Base-by-base conservation (phyloP, 2,797 vertebrate genomes). In the Morus bassanus region DNA sequence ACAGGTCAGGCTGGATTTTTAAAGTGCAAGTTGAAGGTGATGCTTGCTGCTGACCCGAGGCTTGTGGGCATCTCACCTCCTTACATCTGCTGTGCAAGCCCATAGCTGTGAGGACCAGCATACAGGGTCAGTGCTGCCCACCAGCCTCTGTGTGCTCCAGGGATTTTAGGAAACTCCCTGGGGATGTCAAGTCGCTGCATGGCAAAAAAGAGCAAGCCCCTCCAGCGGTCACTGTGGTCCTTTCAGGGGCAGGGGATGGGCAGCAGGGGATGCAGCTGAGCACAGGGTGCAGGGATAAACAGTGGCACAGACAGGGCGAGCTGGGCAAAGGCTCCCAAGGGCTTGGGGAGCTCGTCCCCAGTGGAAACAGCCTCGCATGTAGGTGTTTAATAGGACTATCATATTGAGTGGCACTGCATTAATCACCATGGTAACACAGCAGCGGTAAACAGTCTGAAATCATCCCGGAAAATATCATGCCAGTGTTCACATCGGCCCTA, bases 371-470 rank as follows among this genome's bases (percentile, higher is more conserved):
- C 88, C 91, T 89, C 1, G 6, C 1, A 19, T 85, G 97, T 87
- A 87, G 97, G 96, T 96, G 95, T 96, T 97, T 94, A 96, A 96
- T 90, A 81, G 93, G 88, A 64, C 56, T 70, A 76, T 78, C 18
- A 37, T 76, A 54, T 56, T 1, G 46, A 96, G 79, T 19, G 19
- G 76, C 60, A 25, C 82, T 94, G 88, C 90, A 92, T 97, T 97
- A 95, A 96, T 97, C 64, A 6, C 83, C 93, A 97, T 97, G 96
- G 97, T 73, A 97, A 97, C 97, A 74, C 0, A 11, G 76, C 79
- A 86, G 92, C 15, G 10, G 94, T 94, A 96, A 97, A 96, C 74
- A 92, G 72, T 22, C 90, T 92, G 94, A 97, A 95, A 83, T 87
- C 92, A 96, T 39, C 80, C 91, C 2, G 11, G 87, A 85, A 95